Conservation (phyloP, 2,113 vertebrate species). For the Delphinapterus leucas region DNA sequence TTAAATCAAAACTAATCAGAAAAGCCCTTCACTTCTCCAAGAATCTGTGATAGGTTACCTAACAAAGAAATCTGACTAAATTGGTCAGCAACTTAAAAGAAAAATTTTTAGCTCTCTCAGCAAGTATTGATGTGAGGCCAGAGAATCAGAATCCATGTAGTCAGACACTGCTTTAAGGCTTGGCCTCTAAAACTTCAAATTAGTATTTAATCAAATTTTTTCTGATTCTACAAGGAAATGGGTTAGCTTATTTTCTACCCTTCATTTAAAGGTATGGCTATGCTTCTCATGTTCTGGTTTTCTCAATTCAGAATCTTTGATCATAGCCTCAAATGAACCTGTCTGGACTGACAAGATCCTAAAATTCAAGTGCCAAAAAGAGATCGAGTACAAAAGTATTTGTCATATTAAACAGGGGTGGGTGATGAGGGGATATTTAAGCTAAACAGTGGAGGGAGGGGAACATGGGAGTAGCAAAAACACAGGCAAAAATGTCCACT, state of each 20-base stretch:
- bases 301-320: neutral
- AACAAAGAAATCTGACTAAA: neutral
- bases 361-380: neutral
- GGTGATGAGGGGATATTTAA: neutral
- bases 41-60: neutral
- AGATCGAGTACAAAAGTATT: neutral
- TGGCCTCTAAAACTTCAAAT: neutral
- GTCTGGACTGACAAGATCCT: neutral
- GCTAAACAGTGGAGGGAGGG: neutral
- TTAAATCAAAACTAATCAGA: conserved; percentile 46
- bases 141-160: neutral
- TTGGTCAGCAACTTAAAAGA: neutral
- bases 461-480: neutral
- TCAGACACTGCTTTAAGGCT: neutral
- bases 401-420: neutral
- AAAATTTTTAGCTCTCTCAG: neutral
- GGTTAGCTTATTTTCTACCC: neutral
- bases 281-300: neutral
- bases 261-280: neutral
- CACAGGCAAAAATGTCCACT: neutral
- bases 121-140: neutral
- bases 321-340: neutral
- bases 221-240: neutral
- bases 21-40: conserved; percentile 36
- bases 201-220: neutral